These are phyloP conservation scores for Liposcelis brunnea DNA, from an alignment of 2,888 invertebrate genomes.

Conservation along the genomic window DNA sequence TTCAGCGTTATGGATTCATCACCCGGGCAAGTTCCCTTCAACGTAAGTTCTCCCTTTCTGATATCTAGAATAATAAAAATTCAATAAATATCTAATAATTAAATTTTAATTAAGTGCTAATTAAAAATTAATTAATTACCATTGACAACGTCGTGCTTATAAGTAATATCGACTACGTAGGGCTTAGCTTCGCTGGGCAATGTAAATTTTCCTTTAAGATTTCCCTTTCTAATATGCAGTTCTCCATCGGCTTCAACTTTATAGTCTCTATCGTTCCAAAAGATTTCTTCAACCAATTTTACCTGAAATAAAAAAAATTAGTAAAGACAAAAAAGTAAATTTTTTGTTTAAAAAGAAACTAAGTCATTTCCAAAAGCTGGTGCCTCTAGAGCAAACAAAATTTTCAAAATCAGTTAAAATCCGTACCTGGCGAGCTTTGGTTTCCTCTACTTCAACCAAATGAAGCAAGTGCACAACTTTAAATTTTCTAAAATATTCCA, in stretches of 20 bases:
- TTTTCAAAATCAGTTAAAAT: too few relatives aligned
- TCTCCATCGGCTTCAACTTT: slow-evolving; percentile 29
- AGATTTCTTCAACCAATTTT: not conserved
- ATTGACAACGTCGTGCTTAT: slow-evolving; percentile 26
- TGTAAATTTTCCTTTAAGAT: slow-evolving; percentile 27
- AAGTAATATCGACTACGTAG: slow-evolving; percentile 28
- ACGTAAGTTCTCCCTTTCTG: slow-evolving; percentile 11
- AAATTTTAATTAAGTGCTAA: too few relatives aligned
- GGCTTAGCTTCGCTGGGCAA: slow-evolving; percentile 31
- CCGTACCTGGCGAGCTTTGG: too few relatives aligned
- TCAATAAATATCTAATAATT: too few relatives aligned
- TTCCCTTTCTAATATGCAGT: slow-evolving; percentile 22
- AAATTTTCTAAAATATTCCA: too few relatives aligned
- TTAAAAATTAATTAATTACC: slow-evolving; percentile 18
- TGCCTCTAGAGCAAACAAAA: too few relatives aligned
- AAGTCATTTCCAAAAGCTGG: too few relatives aligned
- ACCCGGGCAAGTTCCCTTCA: slow-evolving; percentile 14
- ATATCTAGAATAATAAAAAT: too few relatives aligned
- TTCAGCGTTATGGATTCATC: slow-evolving; percentile 21
- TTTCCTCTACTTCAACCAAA: too few relatives aligned
- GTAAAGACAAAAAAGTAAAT: too few relatives aligned
- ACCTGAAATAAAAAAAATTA: not conserved
- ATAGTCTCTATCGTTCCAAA: slow-evolving; percentile 28
- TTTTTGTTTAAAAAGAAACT: too few relatives aligned
- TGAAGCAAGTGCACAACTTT: too few relatives aligned